Percentiles rank a stretch among this genome's conserved stretches.
These are phyloP conservation scores for Holothuria scabra DNA, from an alignment of 53 echinoderm and acorn worm species.

Conservation along the genomic window DNA sequence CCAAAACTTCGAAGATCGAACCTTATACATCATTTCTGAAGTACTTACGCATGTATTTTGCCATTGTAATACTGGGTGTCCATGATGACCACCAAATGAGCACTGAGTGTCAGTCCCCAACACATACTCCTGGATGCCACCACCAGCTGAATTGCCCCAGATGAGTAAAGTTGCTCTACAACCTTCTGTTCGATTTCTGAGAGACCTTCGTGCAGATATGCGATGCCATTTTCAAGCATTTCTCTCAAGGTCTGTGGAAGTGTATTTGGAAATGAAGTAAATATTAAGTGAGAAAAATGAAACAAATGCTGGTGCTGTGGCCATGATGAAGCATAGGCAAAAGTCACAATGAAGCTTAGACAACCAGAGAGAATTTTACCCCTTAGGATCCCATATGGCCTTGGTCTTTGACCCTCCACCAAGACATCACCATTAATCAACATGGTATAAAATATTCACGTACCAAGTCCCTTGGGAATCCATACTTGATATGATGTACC, in stretches of 20 bases:
- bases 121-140: conserved; percentile 95
- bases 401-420: no score
- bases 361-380: no score
- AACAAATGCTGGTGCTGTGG: no score
- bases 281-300: background rate
- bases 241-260: conserved; percentile 77
- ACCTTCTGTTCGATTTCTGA: conserved; percentile 94
- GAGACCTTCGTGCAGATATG: conserved; percentile 92
- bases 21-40: no score
- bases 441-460: no score
- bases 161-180: conserved; percentile 90
- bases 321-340: no score
- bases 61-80: conserved; percentile 99
- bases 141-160: conserved; percentile 92
- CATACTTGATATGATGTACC: no score
- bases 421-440: no score
- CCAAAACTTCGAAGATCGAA: no score
- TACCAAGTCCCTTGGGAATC: no score
- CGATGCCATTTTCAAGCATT: conserved; percentile 96
- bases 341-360: background rate
- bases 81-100: conserved; percentile 98
- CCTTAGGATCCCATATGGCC: background rate
- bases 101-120: conserved; percentile 97
- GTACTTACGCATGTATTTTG: conserved; percentile 94
- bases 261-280: no score